These are phyloP conservation scores for Bugulina stolonifera DNA, from an alignment of 2,888 invertebrate species.

Conservation along the genomic window DNA sequence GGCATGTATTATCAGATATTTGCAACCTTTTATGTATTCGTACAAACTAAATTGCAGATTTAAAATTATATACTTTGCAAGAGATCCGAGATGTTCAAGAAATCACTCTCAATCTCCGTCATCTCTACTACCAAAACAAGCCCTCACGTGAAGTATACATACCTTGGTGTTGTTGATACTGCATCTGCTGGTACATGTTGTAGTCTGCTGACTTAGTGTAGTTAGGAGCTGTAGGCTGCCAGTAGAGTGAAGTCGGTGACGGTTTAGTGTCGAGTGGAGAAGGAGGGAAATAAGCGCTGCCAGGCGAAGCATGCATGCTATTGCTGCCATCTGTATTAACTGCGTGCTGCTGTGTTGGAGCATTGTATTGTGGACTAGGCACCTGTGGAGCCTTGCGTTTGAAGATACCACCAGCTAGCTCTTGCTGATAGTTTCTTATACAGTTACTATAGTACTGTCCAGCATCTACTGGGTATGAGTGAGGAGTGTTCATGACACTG, in stretches of 20 bases:
- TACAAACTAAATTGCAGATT: no score
- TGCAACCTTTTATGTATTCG: no score
- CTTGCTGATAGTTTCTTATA: slow-evolving; percentile 24
- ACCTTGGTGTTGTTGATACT: neutral
- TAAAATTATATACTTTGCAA: no score
- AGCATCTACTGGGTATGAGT: neutral
- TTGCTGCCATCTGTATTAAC: neutral
- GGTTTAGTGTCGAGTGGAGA: slow-evolving; percentile 20
- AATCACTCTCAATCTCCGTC: no score
- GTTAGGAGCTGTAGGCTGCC: neutral
- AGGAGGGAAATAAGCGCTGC: slow-evolving; percentile 1
- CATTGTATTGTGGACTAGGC: neutral
- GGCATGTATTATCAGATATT: no score
- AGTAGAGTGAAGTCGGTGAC: neutral
- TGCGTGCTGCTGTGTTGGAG: neutral
- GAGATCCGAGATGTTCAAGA: no score
- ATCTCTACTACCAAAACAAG: no score
- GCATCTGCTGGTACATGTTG: slow-evolving; percentile 5
- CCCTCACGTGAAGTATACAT: no score
- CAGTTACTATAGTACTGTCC: slow-evolving; percentile 4
- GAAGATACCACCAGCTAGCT: slow-evolving; percentile 1
- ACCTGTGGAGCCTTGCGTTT: neutral
- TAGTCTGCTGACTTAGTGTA: slow-evolving; percentile 9
- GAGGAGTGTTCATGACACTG: neutral
- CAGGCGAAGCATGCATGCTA: neutral